These are phyloP conservation scores for Hypocryptadius cinnamomeus DNA, from an alignment of 2,113 vertebrate genomes.

Conservation along the genomic window DNA sequence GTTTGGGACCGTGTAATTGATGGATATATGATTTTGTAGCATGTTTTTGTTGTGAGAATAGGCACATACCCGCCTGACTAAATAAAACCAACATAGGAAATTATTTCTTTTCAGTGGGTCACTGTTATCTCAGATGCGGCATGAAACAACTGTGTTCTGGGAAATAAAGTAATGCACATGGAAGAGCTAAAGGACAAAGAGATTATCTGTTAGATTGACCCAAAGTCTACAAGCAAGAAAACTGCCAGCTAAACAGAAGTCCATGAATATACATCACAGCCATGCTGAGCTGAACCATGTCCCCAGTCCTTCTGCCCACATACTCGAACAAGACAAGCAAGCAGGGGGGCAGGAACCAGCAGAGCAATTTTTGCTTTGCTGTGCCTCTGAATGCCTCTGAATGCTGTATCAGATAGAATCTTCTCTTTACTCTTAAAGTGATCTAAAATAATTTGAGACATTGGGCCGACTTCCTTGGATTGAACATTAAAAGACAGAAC, in stretches of 20 bases:
- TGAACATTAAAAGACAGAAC: not conserved
- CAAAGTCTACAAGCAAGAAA: not conserved
- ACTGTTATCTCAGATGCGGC: not conserved
- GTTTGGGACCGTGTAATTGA: not conserved
- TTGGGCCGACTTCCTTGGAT: not conserved
- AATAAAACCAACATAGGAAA: not conserved
- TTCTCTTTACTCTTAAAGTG: not conserved
- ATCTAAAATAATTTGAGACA: not conserved
- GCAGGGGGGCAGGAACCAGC: not conserved
- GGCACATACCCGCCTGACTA: not conserved
- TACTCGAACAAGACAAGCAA: not conserved
- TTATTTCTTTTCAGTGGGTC: not conserved
- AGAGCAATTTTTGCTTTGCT: not conserved
- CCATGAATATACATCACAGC: not conserved
- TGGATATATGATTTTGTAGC: not conserved
- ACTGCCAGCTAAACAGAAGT: not conserved
- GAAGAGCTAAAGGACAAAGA: not conserved
- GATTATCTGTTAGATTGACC: not conserved
- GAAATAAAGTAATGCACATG: fast-evolving
- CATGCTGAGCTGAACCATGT: not conserved
- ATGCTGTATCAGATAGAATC: not conserved
- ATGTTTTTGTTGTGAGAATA: not conserved
- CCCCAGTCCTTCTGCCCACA: not conserved
- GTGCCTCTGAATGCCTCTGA: not conserved
- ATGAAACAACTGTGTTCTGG: not conserved